These are phyloP conservation scores for Lepisosteus osseus DNA, from an alignment of 2,113 vertebrate species.

Conservation along the genomic window DNA sequence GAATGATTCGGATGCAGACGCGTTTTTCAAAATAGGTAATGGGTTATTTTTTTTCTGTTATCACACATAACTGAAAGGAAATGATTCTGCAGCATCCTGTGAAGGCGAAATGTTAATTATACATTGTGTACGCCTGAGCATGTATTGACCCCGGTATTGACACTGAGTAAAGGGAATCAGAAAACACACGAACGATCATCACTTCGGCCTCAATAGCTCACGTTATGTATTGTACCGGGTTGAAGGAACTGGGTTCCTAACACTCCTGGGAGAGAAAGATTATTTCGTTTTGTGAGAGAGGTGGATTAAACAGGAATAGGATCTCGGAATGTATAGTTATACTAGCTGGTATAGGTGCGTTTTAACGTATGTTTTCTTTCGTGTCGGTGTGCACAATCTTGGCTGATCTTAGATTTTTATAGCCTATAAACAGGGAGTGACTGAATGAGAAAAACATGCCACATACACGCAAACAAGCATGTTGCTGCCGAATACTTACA, in stretches of 20 bases:
- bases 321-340: no score
- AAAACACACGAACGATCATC: background rate
- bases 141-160: background rate
- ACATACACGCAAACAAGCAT: background rate
- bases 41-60: background rate
- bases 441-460: background rate
- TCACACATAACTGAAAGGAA: conserved; percentile 1
- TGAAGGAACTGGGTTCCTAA: no score
- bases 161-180: background rate
- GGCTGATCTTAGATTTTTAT: no score
- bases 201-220: background rate
- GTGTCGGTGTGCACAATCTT: no score
- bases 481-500: background rate
- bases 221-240: background rate
- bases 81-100: conserved; percentile 10
- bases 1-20: conserved; percentile 78
- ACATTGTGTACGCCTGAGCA: background rate
- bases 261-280: no score
- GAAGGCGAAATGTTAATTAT: background rate
- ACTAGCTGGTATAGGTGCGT: no score
- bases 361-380: no score
- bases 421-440: background rate
- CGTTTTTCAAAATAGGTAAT: conserved; percentile 85
- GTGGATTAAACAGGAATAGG: no score
- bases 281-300: no score